These are phyloP conservation scores for Bubalus kerabau DNA, from an alignment of 2,113 vertebrate genomes.

Conservation along the genomic window DNA sequence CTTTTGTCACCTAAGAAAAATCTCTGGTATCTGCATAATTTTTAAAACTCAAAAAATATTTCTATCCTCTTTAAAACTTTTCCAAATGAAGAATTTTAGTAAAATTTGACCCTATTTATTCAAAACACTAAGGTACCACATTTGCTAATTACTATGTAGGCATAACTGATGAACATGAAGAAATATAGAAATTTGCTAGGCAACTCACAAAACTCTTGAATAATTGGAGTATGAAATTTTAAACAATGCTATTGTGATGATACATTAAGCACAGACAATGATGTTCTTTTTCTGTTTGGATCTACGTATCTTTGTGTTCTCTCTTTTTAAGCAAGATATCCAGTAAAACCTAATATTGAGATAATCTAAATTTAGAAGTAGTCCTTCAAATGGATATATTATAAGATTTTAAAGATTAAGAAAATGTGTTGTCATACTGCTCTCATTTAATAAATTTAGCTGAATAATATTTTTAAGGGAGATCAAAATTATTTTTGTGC, in stretches of 20 bases:
- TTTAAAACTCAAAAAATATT: slow-evolving; percentile 21
- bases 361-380: not conserved
- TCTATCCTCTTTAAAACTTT: slow-evolving; percentile 4
- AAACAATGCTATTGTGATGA: not conserved
- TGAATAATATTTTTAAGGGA: slow-evolving; percentile 11
- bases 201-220: not conserved
- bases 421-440: not conserved
- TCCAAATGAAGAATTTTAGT: slow-evolving; percentile 28
- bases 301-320: not conserved
- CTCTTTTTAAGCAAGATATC: not conserved
- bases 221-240: not conserved
- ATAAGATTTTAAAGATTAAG: slow-evolving; percentile 19
- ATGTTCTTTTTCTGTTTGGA: not conserved
- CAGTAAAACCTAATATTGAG: not conserved
- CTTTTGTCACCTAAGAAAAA: slow-evolving; percentile 28
- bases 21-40: not conserved
- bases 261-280: not conserved
- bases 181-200: not conserved
- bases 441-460: slow-evolving; percentile 33
- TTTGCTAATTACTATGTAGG: slow-evolving; percentile 15
- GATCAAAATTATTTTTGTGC: not conserved
- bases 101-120: slow-evolving; percentile 13
- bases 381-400: not conserved
- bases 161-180: not conserved
- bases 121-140: not conserved